phyloP scores from a whole-genome alignment of 2,113 vertebrate genomes.

The Felis chaus region DNA sequence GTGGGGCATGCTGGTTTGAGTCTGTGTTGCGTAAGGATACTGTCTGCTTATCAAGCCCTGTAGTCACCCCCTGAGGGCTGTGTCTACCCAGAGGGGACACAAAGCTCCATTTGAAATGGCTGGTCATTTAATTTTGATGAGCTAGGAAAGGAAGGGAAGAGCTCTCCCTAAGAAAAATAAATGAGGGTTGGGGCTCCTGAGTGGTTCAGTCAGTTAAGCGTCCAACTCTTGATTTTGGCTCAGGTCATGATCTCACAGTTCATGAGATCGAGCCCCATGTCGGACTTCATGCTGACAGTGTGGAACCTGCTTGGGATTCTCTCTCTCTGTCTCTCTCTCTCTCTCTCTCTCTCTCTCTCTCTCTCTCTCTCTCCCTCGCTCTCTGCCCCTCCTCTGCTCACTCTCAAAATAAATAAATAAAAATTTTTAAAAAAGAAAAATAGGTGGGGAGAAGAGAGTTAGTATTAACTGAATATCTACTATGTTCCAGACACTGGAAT shows the following conservation, averaged over 20 bases:
- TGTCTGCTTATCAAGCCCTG: not conserved
- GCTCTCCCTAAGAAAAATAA: not conserved
- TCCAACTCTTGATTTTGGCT: too few relatives aligned
- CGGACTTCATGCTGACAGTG: too few relatives aligned
- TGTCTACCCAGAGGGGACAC: not conserved
- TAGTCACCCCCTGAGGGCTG: not conserved
- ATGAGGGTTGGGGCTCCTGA: too few relatives aligned
- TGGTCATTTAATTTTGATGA: not conserved
- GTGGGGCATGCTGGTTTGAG: not conserved
- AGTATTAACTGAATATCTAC: not conserved
- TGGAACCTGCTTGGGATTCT: too few relatives aligned
- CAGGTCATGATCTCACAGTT: too few relatives aligned
- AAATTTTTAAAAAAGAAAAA: not conserved
- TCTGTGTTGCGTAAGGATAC: not conserved
- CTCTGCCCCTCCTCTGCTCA: too few relatives aligned
- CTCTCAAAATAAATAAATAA: too few relatives aligned
- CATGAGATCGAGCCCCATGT: too few relatives aligned
- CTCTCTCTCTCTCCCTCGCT: too few relatives aligned
- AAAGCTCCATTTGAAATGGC: not conserved
- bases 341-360: too few relatives aligned
- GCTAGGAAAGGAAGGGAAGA: not conserved
- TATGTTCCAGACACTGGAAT: not conserved
- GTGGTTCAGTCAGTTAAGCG: too few relatives aligned
- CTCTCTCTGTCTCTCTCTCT: too few relatives aligned
- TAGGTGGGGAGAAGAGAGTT: not conserved